Evolutionary conservation across 1,140 invertebrate genomes (phyloP).

Genomic region (Drosophila chauvacae): DNA sequence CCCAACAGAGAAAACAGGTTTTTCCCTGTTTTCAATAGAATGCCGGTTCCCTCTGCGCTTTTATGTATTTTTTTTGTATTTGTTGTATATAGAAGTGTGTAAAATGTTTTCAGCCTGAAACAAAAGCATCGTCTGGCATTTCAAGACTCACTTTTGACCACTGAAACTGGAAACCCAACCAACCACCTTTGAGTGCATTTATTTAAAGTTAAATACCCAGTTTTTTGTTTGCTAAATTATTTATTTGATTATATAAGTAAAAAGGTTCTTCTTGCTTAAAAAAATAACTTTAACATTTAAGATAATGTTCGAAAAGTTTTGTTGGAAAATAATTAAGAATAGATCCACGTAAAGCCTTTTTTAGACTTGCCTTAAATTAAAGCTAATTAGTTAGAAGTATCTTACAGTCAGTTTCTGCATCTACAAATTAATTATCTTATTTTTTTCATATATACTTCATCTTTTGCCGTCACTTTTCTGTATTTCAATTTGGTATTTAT

Average conservation of each 20-base stretch:
- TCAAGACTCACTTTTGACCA: slow-evolving; percentile 50
- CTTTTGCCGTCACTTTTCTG: slow-evolving; percentile 31
- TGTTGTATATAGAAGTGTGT: slow-evolving; percentile 40
- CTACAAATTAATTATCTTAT: no score
- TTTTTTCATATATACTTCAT: background rate
- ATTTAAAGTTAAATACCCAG: slow-evolving; percentile 6
- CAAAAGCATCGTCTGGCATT: slow-evolving; percentile 60
- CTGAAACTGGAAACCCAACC: slow-evolving; percentile 41
- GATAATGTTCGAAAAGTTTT: background rate
- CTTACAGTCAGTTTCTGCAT: background rate
- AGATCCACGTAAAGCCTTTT: no score
- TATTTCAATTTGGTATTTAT: slow-evolving; percentile 15
- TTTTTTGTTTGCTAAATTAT: background rate
- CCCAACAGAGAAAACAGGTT: slow-evolving; percentile 54
- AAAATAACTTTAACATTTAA: background rate
- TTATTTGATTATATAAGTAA: background rate
- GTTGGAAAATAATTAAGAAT: no score
- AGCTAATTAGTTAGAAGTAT: background rate
- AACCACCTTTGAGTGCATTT: slow-evolving; percentile 52
- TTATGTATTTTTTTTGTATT: slow-evolving; percentile 3
- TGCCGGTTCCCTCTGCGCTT: slow-evolving; percentile 45
- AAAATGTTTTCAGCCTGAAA: slow-evolving; percentile 45
- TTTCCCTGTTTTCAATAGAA: slow-evolving; percentile 47
- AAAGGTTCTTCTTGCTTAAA: background rate
- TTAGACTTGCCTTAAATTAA: background rate